These are phyloP conservation scores for Tyrophagus putrescentiae DNA, from an alignment of 1,140 invertebrate genomes.

Conservation along the genomic window DNA sequence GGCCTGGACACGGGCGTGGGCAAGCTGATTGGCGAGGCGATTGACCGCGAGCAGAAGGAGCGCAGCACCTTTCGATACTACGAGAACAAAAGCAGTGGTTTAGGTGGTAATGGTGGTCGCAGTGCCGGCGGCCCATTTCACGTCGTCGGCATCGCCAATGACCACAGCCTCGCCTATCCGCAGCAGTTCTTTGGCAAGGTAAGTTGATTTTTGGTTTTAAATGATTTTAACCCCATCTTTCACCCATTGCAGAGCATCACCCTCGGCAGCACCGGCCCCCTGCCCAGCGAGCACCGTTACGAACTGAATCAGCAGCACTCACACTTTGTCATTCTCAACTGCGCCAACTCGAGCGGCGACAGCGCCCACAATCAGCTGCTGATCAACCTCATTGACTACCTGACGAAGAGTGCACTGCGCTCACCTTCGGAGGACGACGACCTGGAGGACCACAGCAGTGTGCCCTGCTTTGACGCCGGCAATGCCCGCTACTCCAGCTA, in stretches of 20 bases:
- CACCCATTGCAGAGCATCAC: constrained; percentile 19
- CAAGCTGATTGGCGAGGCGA: constrained; percentile 34
- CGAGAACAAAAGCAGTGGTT: not conserved
- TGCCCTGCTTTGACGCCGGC: not conserved
- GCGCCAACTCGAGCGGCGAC: constrained; percentile 26
- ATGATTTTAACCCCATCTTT: not conserved
- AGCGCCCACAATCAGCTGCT: constrained; percentile 27
- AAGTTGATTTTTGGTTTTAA: not conserved
- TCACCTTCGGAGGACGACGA: too few species aligned
- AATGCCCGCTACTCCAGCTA: not conserved
- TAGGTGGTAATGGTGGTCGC: not conserved
- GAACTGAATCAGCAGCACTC: constrained; percentile 29
- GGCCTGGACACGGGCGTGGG: constrained; percentile 33
- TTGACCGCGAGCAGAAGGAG: constrained; percentile 29
- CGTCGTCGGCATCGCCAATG: not conserved
- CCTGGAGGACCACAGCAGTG: not conserved
- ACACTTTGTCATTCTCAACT: constrained; percentile 27
- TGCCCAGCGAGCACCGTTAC: constrained; percentile 26
- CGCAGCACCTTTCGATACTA: not conserved
- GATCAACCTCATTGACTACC: constrained; percentile 24
- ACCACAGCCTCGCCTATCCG: not conserved
- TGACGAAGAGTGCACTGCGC: constrained; percentile 5
- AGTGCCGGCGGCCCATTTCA: not conserved
- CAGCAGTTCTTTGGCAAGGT: constrained; percentile 6
- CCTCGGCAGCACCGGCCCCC: constrained; percentile 27